A percentile compares a stretch with the other conserved stretches of the same genome.
phyloP scores from a whole-genome alignment of 2,888 invertebrate species.

The Hydraecia micacea region DNA sequence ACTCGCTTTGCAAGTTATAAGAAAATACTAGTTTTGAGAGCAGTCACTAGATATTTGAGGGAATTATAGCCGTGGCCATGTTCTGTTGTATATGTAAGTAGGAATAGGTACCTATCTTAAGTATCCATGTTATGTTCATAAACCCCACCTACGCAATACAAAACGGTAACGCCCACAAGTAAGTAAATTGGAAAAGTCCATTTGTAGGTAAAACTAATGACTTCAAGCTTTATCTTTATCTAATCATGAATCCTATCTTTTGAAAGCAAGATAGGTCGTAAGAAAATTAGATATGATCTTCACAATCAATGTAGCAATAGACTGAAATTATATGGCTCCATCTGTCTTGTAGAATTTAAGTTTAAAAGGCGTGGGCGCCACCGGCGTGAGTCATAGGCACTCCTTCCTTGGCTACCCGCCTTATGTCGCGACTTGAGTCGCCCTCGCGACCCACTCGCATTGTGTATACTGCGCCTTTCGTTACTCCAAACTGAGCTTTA shows the following conservation, averaged over 20 bases:
- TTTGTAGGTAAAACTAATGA: conserved; percentile 25
- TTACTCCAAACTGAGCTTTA: conserved; percentile 43
- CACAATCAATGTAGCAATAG: conserved; percentile 46
- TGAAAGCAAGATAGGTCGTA: conserved; percentile 1
- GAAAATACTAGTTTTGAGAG: conserved; percentile 54
- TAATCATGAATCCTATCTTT: conserved; percentile 11
- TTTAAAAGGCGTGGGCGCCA: conserved; percentile 80
- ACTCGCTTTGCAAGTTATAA: conserved; percentile 49
- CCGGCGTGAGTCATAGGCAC: conserved; percentile 80
- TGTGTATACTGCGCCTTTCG: conserved; percentile 50
- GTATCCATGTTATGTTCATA: conserved; percentile 15
- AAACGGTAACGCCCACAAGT: conserved; percentile 39
- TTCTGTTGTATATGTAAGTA: background rate
- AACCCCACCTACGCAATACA: conserved; percentile 33
- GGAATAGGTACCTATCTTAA: background rate
- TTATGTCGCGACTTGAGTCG: conserved; percentile 54
- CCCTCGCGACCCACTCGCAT: conserved; percentile 62
- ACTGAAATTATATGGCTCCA: conserved; percentile 71
- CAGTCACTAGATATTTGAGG: conserved; percentile 9
- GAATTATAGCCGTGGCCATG: conserved; percentile 22
- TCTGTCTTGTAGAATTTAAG: conserved; percentile 76
- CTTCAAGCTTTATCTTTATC: background rate
- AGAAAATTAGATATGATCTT: conserved; percentile 41
- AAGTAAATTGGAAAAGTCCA: conserved; percentile 22
- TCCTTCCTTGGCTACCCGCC: conserved; percentile 65